These are phyloP conservation scores for Acrossocheilus wenchowensis DNA, from an alignment of 2,797 vertebrate species.

Conservation along the genomic window DNA sequence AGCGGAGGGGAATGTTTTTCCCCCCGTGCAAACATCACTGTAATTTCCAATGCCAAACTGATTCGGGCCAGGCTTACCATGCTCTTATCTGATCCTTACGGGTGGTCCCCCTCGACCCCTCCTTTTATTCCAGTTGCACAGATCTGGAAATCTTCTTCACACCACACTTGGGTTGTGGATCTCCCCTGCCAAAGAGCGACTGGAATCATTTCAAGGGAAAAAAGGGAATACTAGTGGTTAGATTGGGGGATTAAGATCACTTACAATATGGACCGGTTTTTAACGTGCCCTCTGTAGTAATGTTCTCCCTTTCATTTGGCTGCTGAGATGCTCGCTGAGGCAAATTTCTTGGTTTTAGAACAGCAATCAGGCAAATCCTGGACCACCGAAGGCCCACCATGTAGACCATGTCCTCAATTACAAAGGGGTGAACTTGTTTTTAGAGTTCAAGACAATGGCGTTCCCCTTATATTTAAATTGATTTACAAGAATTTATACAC, in stretches of 20 bases:
- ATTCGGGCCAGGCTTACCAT: conserved; percentile 77
- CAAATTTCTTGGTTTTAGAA: conserved; percentile 37
- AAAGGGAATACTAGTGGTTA: conserved; percentile 57
- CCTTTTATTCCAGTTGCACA: conserved; percentile 55
- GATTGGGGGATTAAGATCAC: conserved; percentile 56
- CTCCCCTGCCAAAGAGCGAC: conserved; percentile 57
- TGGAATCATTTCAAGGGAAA: conserved; percentile 59
- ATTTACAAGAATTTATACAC: not conserved
- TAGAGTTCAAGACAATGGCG: conserved; percentile 65
- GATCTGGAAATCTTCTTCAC: conserved; percentile 69
- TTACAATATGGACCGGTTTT: conserved; percentile 63
- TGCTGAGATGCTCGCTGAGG: conserved; percentile 41
- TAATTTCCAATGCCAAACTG: conserved; percentile 78
- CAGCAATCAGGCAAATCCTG: conserved; percentile 15
- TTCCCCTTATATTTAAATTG: conserved; percentile 53
- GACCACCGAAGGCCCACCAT: conserved; percentile 34
- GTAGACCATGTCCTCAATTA: conserved; percentile 60
- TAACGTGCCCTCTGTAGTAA: conserved; percentile 55
- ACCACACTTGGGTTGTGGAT: conserved; percentile 60
- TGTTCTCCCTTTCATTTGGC: conserved; percentile 52
- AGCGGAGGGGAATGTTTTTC: conserved; percentile 47
- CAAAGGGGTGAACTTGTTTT: conserved; percentile 61
- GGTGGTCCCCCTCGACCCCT: conserved; percentile 71
- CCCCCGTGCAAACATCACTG: conserved; percentile 67
- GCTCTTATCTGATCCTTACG: conserved; percentile 78